Conservation (phyloP, 2,888 invertebrate genomes). For the Microctonus aethiopoides region DNA sequence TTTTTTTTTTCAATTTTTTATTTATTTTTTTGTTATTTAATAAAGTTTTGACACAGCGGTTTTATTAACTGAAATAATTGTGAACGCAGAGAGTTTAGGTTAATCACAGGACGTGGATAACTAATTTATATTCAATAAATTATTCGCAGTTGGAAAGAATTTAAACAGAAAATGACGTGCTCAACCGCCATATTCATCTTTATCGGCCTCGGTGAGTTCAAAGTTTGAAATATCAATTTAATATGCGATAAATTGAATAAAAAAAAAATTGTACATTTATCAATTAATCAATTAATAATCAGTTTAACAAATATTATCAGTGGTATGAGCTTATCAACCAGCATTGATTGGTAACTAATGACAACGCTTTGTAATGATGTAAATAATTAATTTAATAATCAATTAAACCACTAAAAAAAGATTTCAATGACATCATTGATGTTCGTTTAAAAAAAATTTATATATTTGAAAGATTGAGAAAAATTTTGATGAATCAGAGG, state of each 20-base stretch:
- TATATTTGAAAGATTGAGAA: no score
- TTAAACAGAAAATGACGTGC: conserved; percentile 36
- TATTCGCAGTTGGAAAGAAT: conserved; percentile 6
- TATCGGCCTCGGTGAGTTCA: conserved; percentile 44
- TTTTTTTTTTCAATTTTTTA: background rate
- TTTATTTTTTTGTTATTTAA: background rate
- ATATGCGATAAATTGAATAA: conserved; percentile 7
- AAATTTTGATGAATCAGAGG: no score
- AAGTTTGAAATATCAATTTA: conserved; percentile 37
- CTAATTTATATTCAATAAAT: background rate
- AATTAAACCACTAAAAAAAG: no score
- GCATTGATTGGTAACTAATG: background rate
- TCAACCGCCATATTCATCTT: conserved; percentile 36
- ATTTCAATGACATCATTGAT: no score
- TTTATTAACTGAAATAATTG: background rate
- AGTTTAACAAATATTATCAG: background rate
- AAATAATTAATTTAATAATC: background rate
- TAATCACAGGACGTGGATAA: background rate
- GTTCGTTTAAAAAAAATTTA: no score
- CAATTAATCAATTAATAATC: background rate
- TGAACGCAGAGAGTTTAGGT: background rate
- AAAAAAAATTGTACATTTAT: background rate
- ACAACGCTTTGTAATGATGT: background rate
- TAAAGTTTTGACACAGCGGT: background rate
- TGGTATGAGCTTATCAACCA: background rate